Conservation (phyloP, 2,888 invertebrate genomes). For the Leptopilina syphax region DNA sequence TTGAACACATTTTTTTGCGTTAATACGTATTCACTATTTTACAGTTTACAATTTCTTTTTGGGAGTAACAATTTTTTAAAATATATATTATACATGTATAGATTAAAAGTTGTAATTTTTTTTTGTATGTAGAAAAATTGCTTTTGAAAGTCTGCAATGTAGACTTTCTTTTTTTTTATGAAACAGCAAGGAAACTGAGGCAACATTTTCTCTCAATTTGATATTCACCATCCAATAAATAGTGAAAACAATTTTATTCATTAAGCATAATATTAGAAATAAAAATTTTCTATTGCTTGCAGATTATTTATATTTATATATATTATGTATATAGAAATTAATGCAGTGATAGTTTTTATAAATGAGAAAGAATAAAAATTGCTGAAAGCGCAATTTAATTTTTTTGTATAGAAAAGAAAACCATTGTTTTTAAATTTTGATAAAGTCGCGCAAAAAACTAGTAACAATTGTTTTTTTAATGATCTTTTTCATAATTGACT, state of each 20-base stretch:
- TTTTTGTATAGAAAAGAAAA: background rate
- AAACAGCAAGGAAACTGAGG: constrained; percentile 38
- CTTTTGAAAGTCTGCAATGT: background rate
- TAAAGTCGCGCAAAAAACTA: constrained; percentile 59
- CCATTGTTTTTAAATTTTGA: constrained; percentile 23
- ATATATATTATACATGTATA: background rate
- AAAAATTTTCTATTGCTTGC: constrained; percentile 3
- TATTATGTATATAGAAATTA: constrained; percentile 2
- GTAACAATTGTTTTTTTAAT: constrained; percentile 57
- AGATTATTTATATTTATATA: background rate
- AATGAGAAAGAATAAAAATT: constrained; percentile 2
- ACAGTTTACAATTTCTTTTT: background rate
- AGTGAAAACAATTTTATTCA: constrained; percentile 22
- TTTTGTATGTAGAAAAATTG: background rate
- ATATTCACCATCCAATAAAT: background rate
- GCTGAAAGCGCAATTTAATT: background rate
- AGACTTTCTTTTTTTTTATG: constrained; percentile 3
- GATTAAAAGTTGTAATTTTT: background rate
- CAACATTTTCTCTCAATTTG: constrained; percentile 36
- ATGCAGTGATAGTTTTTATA: background rate
- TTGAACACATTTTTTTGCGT: constrained; percentile 18
- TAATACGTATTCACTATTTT: constrained; percentile 8
- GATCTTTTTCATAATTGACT: constrained; percentile 71
- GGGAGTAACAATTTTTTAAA: background rate
- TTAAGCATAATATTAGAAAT: constrained; percentile 7